Evolutionary conservation across 2,797 vertebrate species (phyloP), one percentile per base, ranked within the genome.

Genomic region (Allenopithecus nigroviridis): DNA sequence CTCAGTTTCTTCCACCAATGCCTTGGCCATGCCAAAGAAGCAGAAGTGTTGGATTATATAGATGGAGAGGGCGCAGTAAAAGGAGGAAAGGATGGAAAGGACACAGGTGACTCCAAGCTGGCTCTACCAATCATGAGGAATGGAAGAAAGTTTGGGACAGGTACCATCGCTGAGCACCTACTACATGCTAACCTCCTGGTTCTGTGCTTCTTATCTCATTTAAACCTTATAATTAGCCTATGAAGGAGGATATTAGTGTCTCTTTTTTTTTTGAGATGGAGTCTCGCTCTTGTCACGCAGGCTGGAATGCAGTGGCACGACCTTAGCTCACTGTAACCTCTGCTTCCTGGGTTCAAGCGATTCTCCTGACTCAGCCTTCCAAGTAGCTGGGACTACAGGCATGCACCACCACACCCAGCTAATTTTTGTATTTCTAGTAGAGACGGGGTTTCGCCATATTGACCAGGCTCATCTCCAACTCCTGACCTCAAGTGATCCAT

Each of bases 151-250:
- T 48, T 57, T 91, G 68, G 36, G 12, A 16, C 28, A 41, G 26
- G 21, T 70, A 0, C 41, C 36, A 4, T 43, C n/a, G 5, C 0
- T 41, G 8, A 26, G 9, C 28, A 30, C 17, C 78, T 70, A 0
- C 68, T 36, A 14, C 33, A 0, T 53, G 50, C 57, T n/a, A 5
- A 39, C 24, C 36, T 61, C 76, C 24, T 21, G 24, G 36, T 88
- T 78, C 78, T 84, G 0, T 41, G 59, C 61, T 16, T 79, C 57
- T 92, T 16, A 26, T 50, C 68, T 95, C 78, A 2, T 41, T 83
- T 95, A 74, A 88, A 48, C 89, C 48, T 22, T 68, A 41, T 26
- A 22, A 72, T 83, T 53, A 64, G 50, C 50, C 94, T 61, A 0
- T 24, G 24, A 74, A 41, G 64, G 46, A 61, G 33, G 24, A 22